A percentile compares a stretch with the other conserved stretches of the same genome.
phyloP scores from a whole-genome alignment of 2,797 vertebrate species.

The Myotis pilosus region DNA sequence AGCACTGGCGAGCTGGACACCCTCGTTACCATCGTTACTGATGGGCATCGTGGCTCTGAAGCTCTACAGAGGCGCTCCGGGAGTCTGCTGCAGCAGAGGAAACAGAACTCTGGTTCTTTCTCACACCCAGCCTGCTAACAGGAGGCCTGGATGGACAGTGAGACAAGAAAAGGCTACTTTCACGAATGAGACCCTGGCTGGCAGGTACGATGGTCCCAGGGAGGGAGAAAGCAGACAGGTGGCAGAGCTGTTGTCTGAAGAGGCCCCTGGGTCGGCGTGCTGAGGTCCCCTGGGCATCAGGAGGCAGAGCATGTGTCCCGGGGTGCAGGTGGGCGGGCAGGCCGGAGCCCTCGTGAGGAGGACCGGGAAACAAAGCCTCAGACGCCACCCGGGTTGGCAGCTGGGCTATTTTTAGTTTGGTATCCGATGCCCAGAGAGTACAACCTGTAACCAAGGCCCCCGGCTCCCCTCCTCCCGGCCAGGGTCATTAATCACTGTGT shows the following conservation, averaged over 20 bases:
- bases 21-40: fast-evolving
- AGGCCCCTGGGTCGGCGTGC: neutral
- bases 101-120: neutral
- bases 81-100: neutral
- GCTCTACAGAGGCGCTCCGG: neutral
- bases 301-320: neutral
- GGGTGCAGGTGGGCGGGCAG: neutral
- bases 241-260: neutral
- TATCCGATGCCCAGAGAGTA: neutral
- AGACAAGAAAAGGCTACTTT: neutral
- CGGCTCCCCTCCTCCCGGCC: neutral
- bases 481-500: neutral
- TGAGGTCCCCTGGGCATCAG: neutral
- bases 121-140: neutral
- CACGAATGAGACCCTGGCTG: neutral
- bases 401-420: neutral
- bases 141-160: no score
- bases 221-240: neutral
- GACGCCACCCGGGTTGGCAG: neutral
- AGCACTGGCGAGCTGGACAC: neutral
- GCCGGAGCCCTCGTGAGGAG: neutral
- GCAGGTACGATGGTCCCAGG: neutral
- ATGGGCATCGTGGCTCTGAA: neutral
- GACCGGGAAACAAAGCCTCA: neutral
- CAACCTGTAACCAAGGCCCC: neutral